Percentiles rank a stretch among this genome's conserved stretches.
These are phyloP conservation scores for Baccha elongata DNA, from an alignment of 2,888 invertebrate genomes.

Conservation along the genomic window DNA sequence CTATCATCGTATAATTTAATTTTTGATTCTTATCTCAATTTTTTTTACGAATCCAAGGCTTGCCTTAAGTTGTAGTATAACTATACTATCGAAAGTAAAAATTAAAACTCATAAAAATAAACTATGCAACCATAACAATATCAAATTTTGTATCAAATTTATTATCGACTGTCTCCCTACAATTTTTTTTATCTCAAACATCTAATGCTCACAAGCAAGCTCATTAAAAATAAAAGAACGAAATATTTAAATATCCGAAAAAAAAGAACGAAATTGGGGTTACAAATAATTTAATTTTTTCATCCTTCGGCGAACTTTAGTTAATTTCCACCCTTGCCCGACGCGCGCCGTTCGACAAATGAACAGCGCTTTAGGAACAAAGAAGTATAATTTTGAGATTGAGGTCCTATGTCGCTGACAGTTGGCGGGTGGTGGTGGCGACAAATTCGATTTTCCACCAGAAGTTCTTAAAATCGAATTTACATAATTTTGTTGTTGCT, in stretches of 20 bases:
- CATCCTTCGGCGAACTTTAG: background rate
- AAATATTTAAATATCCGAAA: constrained; percentile 25
- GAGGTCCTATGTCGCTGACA: constrained; percentile 51
- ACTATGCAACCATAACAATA: too few relatives aligned
- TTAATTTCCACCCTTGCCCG: constrained; percentile 43
- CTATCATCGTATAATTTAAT: too few relatives aligned
- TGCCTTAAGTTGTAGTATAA: too few relatives aligned
- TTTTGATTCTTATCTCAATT: too few relatives aligned
- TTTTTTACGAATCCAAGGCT: too few relatives aligned
- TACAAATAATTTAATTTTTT: constrained; percentile 67
- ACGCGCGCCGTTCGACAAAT: constrained; percentile 32
- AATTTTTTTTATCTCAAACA: background rate
- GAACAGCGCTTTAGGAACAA: constrained; percentile 52
- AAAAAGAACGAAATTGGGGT: constrained; percentile 41
- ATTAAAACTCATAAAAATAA: too few relatives aligned
- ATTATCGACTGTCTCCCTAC: too few relatives aligned
- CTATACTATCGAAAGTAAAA: too few relatives aligned
- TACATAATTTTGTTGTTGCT: constrained; percentile 72
- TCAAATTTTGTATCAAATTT: too few relatives aligned
- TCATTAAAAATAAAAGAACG: constrained; percentile 36
- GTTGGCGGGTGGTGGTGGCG: constrained; percentile 24
- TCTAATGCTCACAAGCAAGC: constrained; percentile 15
- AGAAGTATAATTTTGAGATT: constrained; percentile 61
- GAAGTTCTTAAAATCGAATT: constrained; percentile 72
- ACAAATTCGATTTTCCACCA: constrained; percentile 73